A percentile compares a stretch with the other conserved stretches of the same genome.
Conservation (phyloP, 23 tunicate genomes). For the Aplidium turbinatum region DNA sequence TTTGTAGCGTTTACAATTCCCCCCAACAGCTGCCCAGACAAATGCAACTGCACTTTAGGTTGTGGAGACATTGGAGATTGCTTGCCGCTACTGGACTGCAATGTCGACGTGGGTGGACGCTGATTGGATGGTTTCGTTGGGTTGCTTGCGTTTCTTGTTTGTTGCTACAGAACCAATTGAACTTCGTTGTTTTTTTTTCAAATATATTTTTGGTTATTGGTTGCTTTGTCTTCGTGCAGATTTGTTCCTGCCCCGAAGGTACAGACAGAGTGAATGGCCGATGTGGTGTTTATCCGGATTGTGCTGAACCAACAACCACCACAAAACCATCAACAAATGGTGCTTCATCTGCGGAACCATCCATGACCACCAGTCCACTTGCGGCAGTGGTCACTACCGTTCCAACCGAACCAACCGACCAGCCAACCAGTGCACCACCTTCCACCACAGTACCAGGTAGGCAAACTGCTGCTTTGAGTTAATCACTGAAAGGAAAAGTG, state of each 20-base stretch:
- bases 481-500: too few species aligned
- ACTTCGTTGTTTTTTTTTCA: background rate
- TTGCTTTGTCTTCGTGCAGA: slow-evolving; percentile 26
- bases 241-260: slow-evolving; percentile 68
- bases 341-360: background rate
- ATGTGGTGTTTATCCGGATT: slow-evolving; percentile 74
- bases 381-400: slow-evolving; percentile 4
- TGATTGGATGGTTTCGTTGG: background rate
- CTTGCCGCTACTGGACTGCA: slow-evolving; percentile 54
- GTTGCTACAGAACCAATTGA: too few species aligned
- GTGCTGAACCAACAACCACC: slow-evolving; percentile 32
- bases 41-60: slow-evolving; percentile 79
- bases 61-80: slow-evolving; percentile 83
- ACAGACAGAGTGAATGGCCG: slow-evolving; percentile 83
- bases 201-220: background rate
- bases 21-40: slow-evolving; percentile 60
- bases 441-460: slow-evolving; percentile 3
- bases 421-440: too few species aligned
- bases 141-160: too few species aligned
- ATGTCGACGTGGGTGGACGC: slow-evolving; percentile 66
- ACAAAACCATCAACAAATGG: slow-evolving; percentile 23
- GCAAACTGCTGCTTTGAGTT: background rate
- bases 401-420: too few species aligned
- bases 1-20: slow-evolving; percentile 50
- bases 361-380: slow-evolving; percentile 19